Conservation (phyloP, 1,140 invertebrate species). For the Chlorops oryzae region DNA sequence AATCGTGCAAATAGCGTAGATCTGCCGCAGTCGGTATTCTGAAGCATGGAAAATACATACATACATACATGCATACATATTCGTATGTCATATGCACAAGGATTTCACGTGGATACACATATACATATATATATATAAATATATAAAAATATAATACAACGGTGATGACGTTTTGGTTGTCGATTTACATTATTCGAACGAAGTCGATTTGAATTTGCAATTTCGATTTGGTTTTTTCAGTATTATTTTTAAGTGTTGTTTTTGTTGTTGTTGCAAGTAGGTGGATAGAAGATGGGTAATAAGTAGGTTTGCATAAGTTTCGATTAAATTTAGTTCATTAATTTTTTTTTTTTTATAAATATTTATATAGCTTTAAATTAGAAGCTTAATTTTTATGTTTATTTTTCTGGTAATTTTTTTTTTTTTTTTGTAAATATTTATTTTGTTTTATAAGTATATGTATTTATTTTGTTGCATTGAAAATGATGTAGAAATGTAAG, state of each 20-base stretch:
- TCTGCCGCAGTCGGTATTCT: constrained; percentile 22
- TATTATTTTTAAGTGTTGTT: too few species aligned
- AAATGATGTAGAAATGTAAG: not conserved
- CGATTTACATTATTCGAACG: not conserved
- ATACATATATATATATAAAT: not conserved
- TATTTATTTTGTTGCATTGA: constrained; percentile 3
- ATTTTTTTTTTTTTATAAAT: constrained; percentile 13
- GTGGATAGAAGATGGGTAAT: constrained; percentile 44
- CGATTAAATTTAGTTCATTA: constrained; percentile 1
- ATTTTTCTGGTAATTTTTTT: too few species aligned
- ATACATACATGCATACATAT: not conserved
- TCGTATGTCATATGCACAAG: too few species aligned
- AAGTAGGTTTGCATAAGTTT: constrained; percentile 20
- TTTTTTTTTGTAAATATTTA: too few species aligned
- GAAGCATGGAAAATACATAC: not conserved
- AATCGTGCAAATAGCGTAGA: constrained; percentile 40
- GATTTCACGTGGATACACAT: constrained; percentile 1
- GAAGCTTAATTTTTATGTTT: constrained; percentile 43
- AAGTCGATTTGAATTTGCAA: constrained; percentile 2
- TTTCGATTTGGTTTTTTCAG: too few species aligned
- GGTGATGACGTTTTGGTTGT: not conserved
- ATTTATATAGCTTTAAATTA: constrained; percentile 27
- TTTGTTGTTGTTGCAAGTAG: constrained; percentile 23
- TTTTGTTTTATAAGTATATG: not conserved
- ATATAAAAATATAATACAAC: too few species aligned